Base-by-base conservation (phyloP, 2,113 vertebrate species). In the Triplophysa dalaica region DNA sequence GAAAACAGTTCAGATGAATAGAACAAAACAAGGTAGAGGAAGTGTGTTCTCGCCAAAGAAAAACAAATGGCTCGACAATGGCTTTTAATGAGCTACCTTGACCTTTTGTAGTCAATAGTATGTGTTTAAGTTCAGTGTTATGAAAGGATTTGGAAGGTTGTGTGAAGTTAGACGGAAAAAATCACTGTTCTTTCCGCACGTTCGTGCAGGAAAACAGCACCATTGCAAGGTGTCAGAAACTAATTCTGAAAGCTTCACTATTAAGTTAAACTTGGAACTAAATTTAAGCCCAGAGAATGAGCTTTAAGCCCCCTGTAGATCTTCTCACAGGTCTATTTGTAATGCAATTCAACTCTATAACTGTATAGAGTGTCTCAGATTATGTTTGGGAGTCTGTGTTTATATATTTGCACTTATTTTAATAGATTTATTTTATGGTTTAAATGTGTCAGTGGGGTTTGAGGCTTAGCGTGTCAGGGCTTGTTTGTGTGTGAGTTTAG, bases 21-120 rank as follows among this genome's bases (percentile, higher is more conserved):
- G 82, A 87, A 85, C 78, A 45, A 52, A 58, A 85, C 85, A 85
- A 84, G 61, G 86, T 81, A 84, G 14, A 83, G 85, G 75, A 81
- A 77, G 45, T 0, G 17, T 79, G 84, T 78, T 83, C 68, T 68
- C 73, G 38, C 16, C 45, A 81, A 81, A 79, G 58, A 78, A 41
- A 79, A 83, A 52, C n/a, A 85, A 78, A 63, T 19, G 6, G 52
- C 65, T 16, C 19, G 79, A 89, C 87, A 88, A 85, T 80, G 68
- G 62, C 48, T 82, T 3, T 8, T 65, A 22, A 19, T 43, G 76
- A 84, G 74, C 81, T 82, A 88, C 82, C 86, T 80, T 50, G 64
- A 84, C 66, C 81, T 86, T 86, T 72, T 64, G 24, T 3, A 16
- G 62, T 65, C 81, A 67, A 78, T 43, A 81, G 48, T 58, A 70